Conservation (phyloP, 2,113 vertebrate genomes). For the Callospermophilus lateralis region DNA sequence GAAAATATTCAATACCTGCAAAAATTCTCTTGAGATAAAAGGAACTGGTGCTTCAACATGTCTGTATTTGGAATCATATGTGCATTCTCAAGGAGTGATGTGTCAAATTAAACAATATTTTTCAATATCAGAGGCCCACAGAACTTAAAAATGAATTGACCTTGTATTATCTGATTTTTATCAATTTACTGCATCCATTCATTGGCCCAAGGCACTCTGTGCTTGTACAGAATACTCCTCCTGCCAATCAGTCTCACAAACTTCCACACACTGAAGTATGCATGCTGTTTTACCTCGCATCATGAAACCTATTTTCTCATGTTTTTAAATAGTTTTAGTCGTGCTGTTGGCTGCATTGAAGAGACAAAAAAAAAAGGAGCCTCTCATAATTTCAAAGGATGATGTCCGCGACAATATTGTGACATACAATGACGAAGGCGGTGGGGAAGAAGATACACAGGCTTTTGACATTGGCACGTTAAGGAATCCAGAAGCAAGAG, state of each 20-base stretch:
- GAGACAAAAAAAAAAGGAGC: constrained; percentile 90
- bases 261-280: neutral
- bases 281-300: neutral
- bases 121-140: neutral
- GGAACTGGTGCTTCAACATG: neutral
- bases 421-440: constrained; percentile 92
- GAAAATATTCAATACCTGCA: neutral
- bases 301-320: neutral
- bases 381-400: constrained; percentile 90
- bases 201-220: neutral
- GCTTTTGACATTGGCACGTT: constrained; percentile 91
- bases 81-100: neutral
- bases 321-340: constrained; percentile 86
- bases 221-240: neutral
- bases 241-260: neutral
- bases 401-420: constrained; percentile 92
- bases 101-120: neutral
- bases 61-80: neutral
- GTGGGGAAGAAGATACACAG: constrained; percentile 92
- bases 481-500: constrained; percentile 90
- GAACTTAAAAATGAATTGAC: neutral
- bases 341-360: constrained; percentile 89
- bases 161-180: neutral
- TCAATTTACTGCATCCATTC: rapidly evolving
- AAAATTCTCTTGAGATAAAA: neutral